Evolutionary conservation across 2,888 invertebrate species (phyloP).

Genomic region (Macropis europaea): DNA sequence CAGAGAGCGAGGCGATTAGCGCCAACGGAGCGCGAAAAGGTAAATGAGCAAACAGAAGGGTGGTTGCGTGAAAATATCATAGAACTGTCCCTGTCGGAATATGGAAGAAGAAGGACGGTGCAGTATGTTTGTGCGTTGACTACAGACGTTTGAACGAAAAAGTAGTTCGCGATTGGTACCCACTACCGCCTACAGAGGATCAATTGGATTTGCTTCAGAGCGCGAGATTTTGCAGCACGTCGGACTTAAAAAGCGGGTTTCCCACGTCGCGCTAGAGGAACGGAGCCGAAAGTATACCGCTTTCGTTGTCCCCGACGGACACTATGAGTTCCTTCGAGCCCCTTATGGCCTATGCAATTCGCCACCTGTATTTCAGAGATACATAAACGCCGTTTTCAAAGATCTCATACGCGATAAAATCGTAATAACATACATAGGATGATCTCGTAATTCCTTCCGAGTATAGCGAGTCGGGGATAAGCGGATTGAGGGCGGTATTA

Average conservation of each 20-base stretch:
- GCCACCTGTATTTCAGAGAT: neutral
- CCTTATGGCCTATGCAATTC: neutral
- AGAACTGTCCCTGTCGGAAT: too few species aligned
- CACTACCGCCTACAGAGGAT: neutral
- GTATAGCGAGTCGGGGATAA: too few species aligned
- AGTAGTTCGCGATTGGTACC: neutral
- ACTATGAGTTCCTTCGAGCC: neutral
- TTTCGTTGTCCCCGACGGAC: neutral
- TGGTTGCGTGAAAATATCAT: too few species aligned
- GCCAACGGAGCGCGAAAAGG: too few species aligned
- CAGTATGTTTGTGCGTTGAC: too few species aligned
- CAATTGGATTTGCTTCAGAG: neutral
- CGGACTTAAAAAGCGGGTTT: too few species aligned
- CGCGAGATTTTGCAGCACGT: neutral
- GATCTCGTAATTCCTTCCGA: too few species aligned
- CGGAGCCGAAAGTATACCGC: neutral
- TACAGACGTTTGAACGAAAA: neutral
- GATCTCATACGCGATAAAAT: neutral
- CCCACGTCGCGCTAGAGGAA: neutral
- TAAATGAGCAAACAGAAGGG: too few species aligned
- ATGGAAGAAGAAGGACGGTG: neutral
- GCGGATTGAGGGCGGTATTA: neutral
- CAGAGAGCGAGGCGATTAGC: too few species aligned
- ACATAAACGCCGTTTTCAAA: neutral
- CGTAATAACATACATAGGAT: too few species aligned